These are phyloP conservation scores for Cherax destructor DNA, from an alignment of 1,140 invertebrate species.

Conservation along the genomic window DNA sequence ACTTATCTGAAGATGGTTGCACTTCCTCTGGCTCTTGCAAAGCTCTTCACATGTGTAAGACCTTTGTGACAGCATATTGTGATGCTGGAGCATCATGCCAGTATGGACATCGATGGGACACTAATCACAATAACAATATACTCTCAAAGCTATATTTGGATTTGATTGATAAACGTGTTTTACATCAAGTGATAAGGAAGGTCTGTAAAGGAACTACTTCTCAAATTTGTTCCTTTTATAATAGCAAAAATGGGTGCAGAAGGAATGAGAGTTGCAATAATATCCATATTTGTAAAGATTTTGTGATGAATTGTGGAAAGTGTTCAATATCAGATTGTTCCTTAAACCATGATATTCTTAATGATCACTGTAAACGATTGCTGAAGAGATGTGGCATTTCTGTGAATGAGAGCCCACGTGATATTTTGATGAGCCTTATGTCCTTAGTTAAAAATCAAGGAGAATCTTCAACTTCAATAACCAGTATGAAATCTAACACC, in stretches of 20 bases:
- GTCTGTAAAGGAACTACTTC: conserved; percentile 28
- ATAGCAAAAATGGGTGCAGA: conserved; percentile 30
- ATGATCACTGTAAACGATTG: conserved; percentile 7
- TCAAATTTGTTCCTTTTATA: conserved; percentile 20
- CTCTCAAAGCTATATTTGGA: conserved; percentile 52
- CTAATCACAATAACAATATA: conserved; percentile 31
- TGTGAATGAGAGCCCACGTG: conserved; percentile 37
- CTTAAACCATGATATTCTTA: conserved; percentile 30
- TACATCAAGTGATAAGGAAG: conserved; percentile 23
- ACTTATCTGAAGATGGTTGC: conserved; percentile 31
- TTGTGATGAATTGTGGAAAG: conserved; percentile 30
- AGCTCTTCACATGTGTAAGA: conserved; percentile 35
- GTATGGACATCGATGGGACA: conserved; percentile 44
- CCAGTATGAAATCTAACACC: too few relatives aligned
- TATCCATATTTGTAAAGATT: conserved; percentile 46
- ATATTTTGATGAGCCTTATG: conserved; percentile 31
- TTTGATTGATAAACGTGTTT: conserved; percentile 22
- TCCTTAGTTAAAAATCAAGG: not conserved
- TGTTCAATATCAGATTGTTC: conserved; percentile 19
- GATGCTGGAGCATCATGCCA: not conserved
- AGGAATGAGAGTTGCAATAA: conserved; percentile 14
- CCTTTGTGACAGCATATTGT: conserved; percentile 13
- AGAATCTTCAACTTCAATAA: not conserved
- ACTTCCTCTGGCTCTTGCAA: not conserved
- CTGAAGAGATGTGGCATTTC: conserved; percentile 19